Evolutionary conservation across 1,140 invertebrate genomes (phyloP).

Genomic region (Scaptomyza graminum): DNA sequence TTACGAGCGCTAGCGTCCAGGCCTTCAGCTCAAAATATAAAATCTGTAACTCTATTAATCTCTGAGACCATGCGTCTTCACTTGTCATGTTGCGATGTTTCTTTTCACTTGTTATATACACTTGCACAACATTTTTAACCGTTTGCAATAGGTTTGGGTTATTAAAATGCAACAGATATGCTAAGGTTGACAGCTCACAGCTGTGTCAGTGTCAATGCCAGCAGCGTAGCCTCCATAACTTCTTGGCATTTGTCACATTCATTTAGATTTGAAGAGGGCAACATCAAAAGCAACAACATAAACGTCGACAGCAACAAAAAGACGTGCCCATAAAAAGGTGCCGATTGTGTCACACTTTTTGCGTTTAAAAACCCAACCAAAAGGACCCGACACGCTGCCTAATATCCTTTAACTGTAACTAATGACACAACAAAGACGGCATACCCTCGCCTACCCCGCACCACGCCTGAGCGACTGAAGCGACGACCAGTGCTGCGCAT

Average conservation of each 20-base stretch:
- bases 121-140: too few relatives aligned
- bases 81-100: too few relatives aligned
- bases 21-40: too few relatives aligned
- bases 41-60: too few relatives aligned
- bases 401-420: constrained; percentile 81
- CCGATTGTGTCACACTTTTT: constrained; percentile 81
- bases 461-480: constrained; percentile 62
- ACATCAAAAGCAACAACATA: constrained; percentile 10
- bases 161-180: constrained; percentile 69
- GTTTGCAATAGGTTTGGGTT: too few relatives aligned
- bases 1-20: too few relatives aligned
- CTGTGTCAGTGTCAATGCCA: constrained; percentile 20
- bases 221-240: constrained; percentile 47
- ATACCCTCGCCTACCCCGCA: not conserved
- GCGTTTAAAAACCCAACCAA: constrained; percentile 47
- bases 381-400: constrained; percentile 60
- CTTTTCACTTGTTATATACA: too few relatives aligned
- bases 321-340: constrained; percentile 59
- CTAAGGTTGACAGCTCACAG: constrained; percentile 73
- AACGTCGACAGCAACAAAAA: not conserved
- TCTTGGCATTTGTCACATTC: constrained; percentile 76
- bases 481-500: not conserved
- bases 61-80: too few relatives aligned
- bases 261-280: constrained; percentile 72
- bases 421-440: constrained; percentile 76